Conservation (phyloP, 2,888 invertebrate genomes). For the Machimus atricapillus region DNA sequence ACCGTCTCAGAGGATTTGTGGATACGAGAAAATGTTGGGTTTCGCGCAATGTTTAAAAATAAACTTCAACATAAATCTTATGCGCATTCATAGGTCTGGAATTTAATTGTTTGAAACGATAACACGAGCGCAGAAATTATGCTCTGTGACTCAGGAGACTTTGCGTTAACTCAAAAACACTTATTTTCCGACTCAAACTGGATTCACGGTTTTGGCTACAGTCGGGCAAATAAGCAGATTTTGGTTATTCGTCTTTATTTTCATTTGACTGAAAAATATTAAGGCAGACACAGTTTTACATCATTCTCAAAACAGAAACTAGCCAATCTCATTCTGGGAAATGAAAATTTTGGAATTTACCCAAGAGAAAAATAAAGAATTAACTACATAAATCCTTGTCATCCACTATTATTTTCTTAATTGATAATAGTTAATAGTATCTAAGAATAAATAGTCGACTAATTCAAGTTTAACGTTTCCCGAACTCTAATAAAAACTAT, state of each 20-base stretch:
- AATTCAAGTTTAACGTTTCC: no score
- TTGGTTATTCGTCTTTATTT: background rate
- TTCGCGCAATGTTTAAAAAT: constrained; percentile 24
- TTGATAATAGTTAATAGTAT: no score
- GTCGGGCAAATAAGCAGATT: background rate
- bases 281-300: background rate
- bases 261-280: background rate
- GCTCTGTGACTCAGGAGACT: constrained; percentile 2
- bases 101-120: constrained; percentile 35
- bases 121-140: background rate
- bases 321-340: background rate
- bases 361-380: background rate
- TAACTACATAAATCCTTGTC: no score
- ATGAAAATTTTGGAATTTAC: background rate
- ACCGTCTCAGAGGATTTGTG: background rate
- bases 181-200: background rate
- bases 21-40: background rate
- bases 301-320: background rate
- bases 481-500: no score
- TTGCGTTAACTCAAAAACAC: background rate
- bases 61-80: constrained; percentile 21
- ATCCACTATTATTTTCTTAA: no score
- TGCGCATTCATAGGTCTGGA: constrained; percentile 34
- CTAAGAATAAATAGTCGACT: no score
- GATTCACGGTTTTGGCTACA: background rate